A percentile compares a stretch with the other conserved stretches of the same genome.
phyloP scores from a whole-genome alignment of 2,888 invertebrate species.

The Seira musarum region DNA sequence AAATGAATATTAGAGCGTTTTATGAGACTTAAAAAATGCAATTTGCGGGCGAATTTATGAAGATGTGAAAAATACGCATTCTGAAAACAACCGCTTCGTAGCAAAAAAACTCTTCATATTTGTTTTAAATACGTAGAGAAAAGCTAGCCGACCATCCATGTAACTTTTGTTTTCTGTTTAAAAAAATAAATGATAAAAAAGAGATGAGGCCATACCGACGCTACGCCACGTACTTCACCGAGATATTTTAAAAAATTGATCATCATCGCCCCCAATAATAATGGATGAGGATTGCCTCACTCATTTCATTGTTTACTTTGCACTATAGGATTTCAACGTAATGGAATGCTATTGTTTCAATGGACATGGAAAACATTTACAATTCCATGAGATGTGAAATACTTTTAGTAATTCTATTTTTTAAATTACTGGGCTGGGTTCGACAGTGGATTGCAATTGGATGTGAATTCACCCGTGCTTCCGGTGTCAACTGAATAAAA shows the following conservation, averaged over 20 bases:
- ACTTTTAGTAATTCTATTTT: background rate
- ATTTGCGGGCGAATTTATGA: too few relatives aligned
- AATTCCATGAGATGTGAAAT: slow-evolving; percentile 6
- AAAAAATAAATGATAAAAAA: background rate
- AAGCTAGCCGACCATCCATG: too few relatives aligned
- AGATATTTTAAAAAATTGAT: slow-evolving; percentile 9
- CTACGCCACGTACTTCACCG: background rate
- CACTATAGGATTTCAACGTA: background rate
- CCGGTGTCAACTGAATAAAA: slow-evolving; percentile 53
- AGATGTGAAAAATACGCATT: too few relatives aligned
- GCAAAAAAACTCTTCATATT: too few relatives aligned
- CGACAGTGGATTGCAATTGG: slow-evolving; percentile 28
- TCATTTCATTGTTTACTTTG: background rate
- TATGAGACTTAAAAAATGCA: too few relatives aligned
- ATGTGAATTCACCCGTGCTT: slow-evolving; percentile 55
- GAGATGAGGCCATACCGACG: background rate
- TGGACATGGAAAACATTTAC: slow-evolving; percentile 28
- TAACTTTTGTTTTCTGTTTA: background rate
- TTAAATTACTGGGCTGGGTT: background rate
- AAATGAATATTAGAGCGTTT: too few relatives aligned
- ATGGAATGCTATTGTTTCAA: slow-evolving; percentile 33
- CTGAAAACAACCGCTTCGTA: too few relatives aligned
- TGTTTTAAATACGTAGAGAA: too few relatives aligned
- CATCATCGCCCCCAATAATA: background rate
- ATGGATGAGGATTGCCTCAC: background rate